phyloP scores from a whole-genome alignment of 2,113 vertebrate species.

The Vulpes vulpes region DNA sequence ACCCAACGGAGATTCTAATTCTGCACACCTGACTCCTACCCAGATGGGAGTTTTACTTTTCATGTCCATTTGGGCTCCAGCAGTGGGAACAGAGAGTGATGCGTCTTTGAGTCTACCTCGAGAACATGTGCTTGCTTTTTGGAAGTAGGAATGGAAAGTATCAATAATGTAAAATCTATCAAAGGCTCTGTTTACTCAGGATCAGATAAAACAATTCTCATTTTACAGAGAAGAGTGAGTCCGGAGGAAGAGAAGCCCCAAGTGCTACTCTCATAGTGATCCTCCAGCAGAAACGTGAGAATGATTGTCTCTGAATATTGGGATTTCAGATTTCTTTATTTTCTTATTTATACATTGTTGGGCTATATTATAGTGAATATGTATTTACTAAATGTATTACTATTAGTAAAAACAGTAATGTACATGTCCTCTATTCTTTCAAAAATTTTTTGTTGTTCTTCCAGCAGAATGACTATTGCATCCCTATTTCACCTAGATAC shows the following conservation, averaged over 20 bases:
- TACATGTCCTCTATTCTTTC: background rate
- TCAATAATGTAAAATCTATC: background rate
- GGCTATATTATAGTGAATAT: background rate
- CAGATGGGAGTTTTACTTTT: background rate
- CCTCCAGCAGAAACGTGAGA: background rate
- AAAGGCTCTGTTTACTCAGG: background rate
- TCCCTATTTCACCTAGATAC: background rate
- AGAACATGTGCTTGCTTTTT: background rate
- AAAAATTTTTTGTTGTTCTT: background rate
- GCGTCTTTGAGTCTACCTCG: background rate
- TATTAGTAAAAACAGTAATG: background rate
- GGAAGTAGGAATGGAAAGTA: background rate
- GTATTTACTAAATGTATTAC: background rate
- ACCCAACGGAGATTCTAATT: background rate
- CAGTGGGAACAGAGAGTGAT: background rate
- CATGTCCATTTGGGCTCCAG: background rate
- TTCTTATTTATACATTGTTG: background rate
- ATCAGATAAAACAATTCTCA: background rate
- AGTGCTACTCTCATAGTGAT: background rate
- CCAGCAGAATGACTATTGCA: background rate
- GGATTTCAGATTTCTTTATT: background rate
- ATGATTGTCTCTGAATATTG: background rate
- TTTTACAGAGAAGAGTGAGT: background rate
- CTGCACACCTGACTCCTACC: background rate
- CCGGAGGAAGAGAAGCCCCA: background rate